These are phyloP conservation scores for Odontothrips loti DNA, from an alignment of 2,888 invertebrate species.

Conservation along the genomic window DNA sequence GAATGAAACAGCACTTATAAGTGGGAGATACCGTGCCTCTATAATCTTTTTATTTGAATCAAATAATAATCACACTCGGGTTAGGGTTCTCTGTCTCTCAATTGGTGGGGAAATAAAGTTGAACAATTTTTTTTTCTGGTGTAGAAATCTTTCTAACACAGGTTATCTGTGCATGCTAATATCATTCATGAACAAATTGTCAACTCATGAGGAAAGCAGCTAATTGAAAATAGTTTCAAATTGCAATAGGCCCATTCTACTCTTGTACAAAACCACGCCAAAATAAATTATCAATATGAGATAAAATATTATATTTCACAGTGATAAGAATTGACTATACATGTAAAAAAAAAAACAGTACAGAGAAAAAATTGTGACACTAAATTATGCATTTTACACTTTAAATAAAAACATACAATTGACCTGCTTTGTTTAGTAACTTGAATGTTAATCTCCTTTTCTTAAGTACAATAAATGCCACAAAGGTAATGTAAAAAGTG, in stretches of 20 bases:
- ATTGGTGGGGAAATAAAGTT: not conserved
- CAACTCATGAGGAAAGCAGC: not conserved
- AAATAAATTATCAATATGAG: not conserved
- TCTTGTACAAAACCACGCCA: not conserved
- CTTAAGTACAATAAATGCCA: constrained; percentile 17
- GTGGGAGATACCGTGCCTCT: not conserved
- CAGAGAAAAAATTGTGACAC: not conserved
- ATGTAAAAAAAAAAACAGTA: not conserved
- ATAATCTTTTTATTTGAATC: not conserved
- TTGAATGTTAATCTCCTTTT: not conserved
- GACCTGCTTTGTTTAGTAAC: not conserved
- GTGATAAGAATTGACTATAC: not conserved
- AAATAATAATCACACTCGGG: not conserved
- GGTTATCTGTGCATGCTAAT: too few species aligned
- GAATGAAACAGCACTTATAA: constrained; percentile 2
- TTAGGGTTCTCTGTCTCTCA: not conserved
- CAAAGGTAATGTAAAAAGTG: not conserved
- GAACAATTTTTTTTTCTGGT: too few species aligned
- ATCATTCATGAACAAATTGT: not conserved
- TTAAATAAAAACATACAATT: not conserved
- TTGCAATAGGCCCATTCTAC: too few species aligned
- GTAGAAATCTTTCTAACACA: too few species aligned
- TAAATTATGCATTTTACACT: not conserved
- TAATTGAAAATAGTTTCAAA: not conserved
- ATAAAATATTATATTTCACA: not conserved